phyloP scores from a whole-genome alignment of 92 coral and sea anemone genomes.

The Umimayanthus kanabou region DNA sequence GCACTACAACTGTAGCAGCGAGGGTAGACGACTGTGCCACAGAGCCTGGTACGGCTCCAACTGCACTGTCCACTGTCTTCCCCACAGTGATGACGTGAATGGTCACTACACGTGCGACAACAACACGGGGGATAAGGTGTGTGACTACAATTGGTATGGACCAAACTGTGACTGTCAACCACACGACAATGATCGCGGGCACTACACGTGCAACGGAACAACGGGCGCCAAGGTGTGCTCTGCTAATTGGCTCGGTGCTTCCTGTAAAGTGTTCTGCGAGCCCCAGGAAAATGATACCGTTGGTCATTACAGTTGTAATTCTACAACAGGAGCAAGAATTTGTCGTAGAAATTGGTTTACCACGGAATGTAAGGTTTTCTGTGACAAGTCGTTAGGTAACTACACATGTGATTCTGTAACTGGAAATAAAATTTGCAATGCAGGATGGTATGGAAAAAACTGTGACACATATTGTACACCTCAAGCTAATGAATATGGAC shows the following conservation, averaged over 20 bases:
- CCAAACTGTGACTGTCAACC: constrained; percentile 59
- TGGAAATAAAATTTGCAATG: constrained; percentile 59
- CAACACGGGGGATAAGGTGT: constrained; percentile 58
- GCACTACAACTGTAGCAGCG: constrained; percentile 68
- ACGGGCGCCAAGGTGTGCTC: constrained; percentile 60
- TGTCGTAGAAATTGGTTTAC: constrained; percentile 79
- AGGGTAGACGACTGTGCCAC: constrained; percentile 63
- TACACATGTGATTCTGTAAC: constrained; percentile 54
- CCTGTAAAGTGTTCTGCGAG: constrained; percentile 65
- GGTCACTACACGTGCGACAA: constrained; percentile 62
- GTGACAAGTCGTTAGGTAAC: constrained; percentile 67
- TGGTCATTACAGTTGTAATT: constrained; percentile 66
- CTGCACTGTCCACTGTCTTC: constrained; percentile 65
- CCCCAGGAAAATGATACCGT: constrained; percentile 57
- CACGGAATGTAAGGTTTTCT: constrained; percentile 54
- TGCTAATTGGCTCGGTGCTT: constrained; percentile 67
- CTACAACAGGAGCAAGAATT: constrained; percentile 54
- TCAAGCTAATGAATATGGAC: constrained; percentile 56
- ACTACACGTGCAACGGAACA: constrained; percentile 60
- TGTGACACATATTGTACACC: constrained; percentile 53
- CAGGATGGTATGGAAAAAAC: constrained; percentile 60
- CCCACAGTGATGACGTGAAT: constrained; percentile 55
- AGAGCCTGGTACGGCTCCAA: constrained; percentile 71
- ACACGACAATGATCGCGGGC: constrained; percentile 65
- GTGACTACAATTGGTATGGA: constrained; percentile 64